Conservation (phyloP, 1,140 invertebrate genomes). For the Lepidurus couesii region DNA sequence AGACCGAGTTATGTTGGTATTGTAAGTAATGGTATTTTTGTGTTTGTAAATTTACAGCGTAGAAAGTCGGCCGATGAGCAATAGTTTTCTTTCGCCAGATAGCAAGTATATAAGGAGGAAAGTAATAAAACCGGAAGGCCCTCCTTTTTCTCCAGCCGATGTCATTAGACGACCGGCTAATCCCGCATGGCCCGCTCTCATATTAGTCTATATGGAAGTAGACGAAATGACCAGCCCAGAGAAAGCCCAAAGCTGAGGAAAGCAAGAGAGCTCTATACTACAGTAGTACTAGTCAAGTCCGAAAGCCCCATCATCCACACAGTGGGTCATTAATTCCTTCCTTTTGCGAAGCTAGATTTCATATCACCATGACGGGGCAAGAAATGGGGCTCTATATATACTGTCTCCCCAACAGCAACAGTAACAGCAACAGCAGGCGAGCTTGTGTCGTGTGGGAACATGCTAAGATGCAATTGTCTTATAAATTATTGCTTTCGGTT, state of each 20-base stretch:
- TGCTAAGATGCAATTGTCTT: constrained; percentile 22
- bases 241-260: not conserved
- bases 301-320: constrained; percentile 11
- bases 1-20: too few species aligned
- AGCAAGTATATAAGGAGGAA: too few species aligned
- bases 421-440: constrained; percentile 9
- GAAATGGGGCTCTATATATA: constrained; percentile 13
- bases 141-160: not conserved
- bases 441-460: constrained; percentile 17
- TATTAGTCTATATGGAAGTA: constrained; percentile 16
- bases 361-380: constrained; percentile 21
- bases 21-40: too few species aligned
- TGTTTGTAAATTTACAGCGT: too few species aligned
- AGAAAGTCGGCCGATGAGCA: too few species aligned
- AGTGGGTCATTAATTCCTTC: constrained; percentile 22
- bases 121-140: not conserved
- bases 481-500: constrained; percentile 22
- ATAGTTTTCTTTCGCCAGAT: too few species aligned
- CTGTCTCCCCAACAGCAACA: not conserved
- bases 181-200: constrained; percentile 3
- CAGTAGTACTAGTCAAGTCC: not conserved
- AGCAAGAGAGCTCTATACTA: not conserved
- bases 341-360: constrained; percentile 19
- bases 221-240: constrained; percentile 17
- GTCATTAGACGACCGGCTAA: constrained; percentile 10